Conservation (phyloP, 2,113 vertebrate genomes). For the Raja brachyura region DNA sequence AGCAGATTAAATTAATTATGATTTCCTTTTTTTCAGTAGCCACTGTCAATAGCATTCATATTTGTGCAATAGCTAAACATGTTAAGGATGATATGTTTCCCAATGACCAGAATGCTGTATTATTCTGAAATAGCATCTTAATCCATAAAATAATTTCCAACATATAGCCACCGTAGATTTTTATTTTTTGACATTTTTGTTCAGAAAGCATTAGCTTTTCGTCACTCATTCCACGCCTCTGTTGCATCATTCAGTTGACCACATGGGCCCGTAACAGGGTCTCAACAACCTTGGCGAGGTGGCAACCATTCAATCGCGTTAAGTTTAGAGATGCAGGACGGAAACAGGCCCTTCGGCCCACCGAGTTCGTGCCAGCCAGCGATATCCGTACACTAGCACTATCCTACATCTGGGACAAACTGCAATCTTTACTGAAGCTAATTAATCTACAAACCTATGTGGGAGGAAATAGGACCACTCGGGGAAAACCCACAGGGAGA, state of each 20-base stretch:
- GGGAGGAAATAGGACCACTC: no score
- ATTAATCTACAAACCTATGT: no score
- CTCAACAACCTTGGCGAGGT: no score
- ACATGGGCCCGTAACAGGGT: background rate
- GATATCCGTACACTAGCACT: no score
- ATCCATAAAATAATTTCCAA: background rate
- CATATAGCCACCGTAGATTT: background rate
- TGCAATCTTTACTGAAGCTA: no score
- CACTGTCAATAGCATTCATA: background rate
- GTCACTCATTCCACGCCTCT: background rate
- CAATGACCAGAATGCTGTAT: background rate
- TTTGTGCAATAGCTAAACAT: background rate
- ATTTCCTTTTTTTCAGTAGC: constrained; percentile 11
- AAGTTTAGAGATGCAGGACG: no score
- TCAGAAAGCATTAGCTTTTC: background rate
- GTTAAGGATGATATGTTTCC: background rate
- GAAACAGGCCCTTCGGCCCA: no score
- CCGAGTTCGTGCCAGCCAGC: no score
- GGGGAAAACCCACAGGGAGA: no score
- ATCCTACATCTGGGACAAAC: no score
- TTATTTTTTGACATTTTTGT: background rate
- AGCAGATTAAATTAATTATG: background rate
- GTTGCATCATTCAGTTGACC: background rate
- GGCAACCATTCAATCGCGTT: no score
- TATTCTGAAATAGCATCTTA: background rate